Conservation (phyloP, 2,888 invertebrate species). For the Luperina nickerlii region DNA sequence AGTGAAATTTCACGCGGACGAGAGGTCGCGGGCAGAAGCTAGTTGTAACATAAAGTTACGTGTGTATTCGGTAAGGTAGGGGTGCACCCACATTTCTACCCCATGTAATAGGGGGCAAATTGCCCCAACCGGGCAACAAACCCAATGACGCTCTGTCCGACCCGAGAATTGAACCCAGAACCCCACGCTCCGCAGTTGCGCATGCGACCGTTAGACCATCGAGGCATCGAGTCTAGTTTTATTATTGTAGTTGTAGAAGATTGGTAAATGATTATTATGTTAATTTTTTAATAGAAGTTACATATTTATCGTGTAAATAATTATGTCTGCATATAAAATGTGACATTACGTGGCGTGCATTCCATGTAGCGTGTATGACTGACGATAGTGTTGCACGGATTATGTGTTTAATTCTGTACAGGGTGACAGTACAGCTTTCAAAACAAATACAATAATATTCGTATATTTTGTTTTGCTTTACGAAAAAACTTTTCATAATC, state of each 20-base stretch:
- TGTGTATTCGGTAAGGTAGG: no score
- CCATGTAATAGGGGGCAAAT: not conserved
- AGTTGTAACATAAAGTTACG: no score
- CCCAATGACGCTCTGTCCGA: not conserved
- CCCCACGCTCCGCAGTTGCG: not conserved
- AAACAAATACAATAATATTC: not conserved
- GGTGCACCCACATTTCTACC: not conserved
- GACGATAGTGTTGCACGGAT: constrained; percentile 26
- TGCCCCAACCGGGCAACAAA: not conserved
- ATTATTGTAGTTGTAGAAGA: not conserved
- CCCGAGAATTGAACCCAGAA: not conserved
- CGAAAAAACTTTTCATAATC: not conserved
- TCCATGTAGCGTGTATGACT: constrained; percentile 20
- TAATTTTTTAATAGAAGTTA: not conserved
- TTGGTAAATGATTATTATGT: not conserved
- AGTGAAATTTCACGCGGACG: no score
- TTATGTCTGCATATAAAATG: not conserved
- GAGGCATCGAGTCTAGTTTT: not conserved
- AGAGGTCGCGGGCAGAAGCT: no score
- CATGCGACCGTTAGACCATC: not conserved
- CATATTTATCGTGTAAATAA: constrained; percentile 14
- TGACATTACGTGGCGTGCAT: constrained; percentile 30
- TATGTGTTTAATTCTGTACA: constrained; percentile 10
- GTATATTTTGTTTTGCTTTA: not conserved
- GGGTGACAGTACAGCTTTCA: constrained; percentile 6